Evolutionary conservation across 2,113 vertebrate genomes (phyloP), one percentile per base, ranked within the genome.

Genomic region (Sialia sialis): DNA sequence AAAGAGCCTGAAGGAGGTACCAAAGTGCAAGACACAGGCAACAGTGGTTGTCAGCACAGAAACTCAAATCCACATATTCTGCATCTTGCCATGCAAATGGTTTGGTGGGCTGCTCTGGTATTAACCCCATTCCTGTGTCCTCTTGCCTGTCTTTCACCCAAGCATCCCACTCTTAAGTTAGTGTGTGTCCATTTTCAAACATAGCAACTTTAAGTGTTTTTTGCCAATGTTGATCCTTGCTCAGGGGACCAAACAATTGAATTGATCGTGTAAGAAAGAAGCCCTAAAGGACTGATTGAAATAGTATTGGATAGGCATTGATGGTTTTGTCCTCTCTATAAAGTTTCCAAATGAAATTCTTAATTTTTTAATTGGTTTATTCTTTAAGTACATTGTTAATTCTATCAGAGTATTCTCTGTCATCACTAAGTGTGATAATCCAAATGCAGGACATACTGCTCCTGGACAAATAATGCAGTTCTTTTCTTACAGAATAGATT

Each of bases 181-280:
- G 7, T 36, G n/a, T n/a, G n/a, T n/a, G n/a, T n/a, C n/a, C 11
- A 0, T 7, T 38, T 36, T 79, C 4, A 0, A 20, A 44, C 6
- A 1, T 23, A 7, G 48, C 17, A 63, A 12, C 22, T 49, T 73
- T 13, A 43, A 43, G 32, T 12, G 3, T 48, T 72, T 89, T 64
- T 56, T 89, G 32, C 29, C 44, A 29, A 75, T 64, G 22, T 32
- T 27, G 7, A 14, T 72, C 34, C 19, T 78, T 36, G 18, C 36
- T 91, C 68, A 63, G 30, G 17, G 32, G n/a, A 38, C n/a, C 62
- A 32, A 75, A 46, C 29, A 34, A 4, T 39, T 49, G 19, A 49
- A 54, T 58, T 88, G 39, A 12, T 54, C 6, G 9, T 85, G 11
- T 49, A 68, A 54, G 66, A 82, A 74, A 22, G 52, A 82, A 82